Base-by-base conservation (phyloP, 1,140 invertebrate species). In the Drosophila guanche region DNA sequence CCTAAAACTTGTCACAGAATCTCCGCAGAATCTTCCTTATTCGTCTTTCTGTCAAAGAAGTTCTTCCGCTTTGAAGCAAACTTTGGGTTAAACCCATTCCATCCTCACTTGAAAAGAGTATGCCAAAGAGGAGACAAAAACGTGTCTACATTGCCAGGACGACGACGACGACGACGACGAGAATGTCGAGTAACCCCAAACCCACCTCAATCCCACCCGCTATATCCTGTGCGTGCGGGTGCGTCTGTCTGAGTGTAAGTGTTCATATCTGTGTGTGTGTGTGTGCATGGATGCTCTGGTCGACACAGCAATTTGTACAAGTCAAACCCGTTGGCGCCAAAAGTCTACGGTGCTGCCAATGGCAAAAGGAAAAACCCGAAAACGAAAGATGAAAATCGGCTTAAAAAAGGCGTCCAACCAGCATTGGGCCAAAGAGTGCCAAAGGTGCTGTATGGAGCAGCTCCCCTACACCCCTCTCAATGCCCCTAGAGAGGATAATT, bases 281-380 rank as follows among this genome's bases (percentile, higher is more conserved):
- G 65, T 65, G 37, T 52, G 22, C 67, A 66, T 68, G 54, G 65
- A 48, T 62, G 33, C 33, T 37, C 10, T 37, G 33, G 67, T 83
- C 80, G 84, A 78, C 83, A 88, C 83, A 88, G 84, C 83, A 83
- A 88, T 88, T 88, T 88, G 78, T 88, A 76, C 84, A 88, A 88
- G 83, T 88, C 83, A 88, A 88, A 83, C 57, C 67, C 79, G 67
- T 89, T 88, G 83, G 83, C 83, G 83, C 83, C 83, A 79, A 79
- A 89, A 89, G 83, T 88, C 83, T 88, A 83, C 75, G 75, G 73
- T 63, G 72, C 77, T 80, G 72, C 75, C 70, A 83, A 68, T 60
- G 62, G 73, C 66, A 86, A 86, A 78, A 83, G 62, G 74, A 68
- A 84, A 72, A 70, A 54, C 43, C 42, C 70, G 57, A 77, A 58